A percentile compares a stretch with the other conserved stretches of the same genome.
Evolutionary conservation across 2,888 invertebrate species (phyloP).

Genomic region (Drosophila ustulata): DNA sequence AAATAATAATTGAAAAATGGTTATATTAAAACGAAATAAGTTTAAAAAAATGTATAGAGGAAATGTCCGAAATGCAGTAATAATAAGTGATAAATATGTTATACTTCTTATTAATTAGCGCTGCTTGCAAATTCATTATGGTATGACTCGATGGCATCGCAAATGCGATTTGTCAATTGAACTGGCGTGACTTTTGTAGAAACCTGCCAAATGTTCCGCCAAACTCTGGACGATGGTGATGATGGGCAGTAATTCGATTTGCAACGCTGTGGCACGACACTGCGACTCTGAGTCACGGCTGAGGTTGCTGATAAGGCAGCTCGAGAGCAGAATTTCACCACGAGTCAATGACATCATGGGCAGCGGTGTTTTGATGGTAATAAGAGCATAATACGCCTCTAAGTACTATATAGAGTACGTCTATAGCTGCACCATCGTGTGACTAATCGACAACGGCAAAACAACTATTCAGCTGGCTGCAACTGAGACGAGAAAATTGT

Average conservation of each 20-base stretch:
- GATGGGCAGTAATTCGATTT: constrained; percentile 59
- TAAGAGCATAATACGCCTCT: not conserved
- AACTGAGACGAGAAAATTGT: constrained; percentile 28
- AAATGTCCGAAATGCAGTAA: too few species aligned
- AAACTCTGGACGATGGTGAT: not conserved
- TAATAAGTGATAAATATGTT: too few species aligned
- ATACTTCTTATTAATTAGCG: not conserved
- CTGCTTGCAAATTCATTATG: constrained; percentile 1
- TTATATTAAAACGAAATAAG: too few species aligned
- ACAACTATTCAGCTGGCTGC: constrained; percentile 15
- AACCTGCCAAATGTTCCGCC: constrained; percentile 47
- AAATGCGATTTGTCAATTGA: constrained; percentile 36
- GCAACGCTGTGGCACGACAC: constrained; percentile 34
- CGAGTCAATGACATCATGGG: constrained; percentile 63
- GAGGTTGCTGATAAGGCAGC: constrained; percentile 7
- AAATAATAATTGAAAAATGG: too few species aligned
- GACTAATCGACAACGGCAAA: constrained; percentile 30
- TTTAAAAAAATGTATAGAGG: too few species aligned
- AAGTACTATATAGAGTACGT: not conserved
- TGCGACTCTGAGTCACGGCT: constrained; percentile 54
- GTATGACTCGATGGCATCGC: constrained; percentile 20
- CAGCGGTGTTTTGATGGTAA: not conserved
- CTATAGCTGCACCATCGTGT: constrained; percentile 16
- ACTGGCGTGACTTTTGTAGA: constrained; percentile 29
- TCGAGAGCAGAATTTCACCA: constrained; percentile 47